Percentiles rank a stretch among this genome's conserved stretches.
Conservation (phyloP, 2,888 invertebrate species). For the Cacoxenus indagator region DNA sequence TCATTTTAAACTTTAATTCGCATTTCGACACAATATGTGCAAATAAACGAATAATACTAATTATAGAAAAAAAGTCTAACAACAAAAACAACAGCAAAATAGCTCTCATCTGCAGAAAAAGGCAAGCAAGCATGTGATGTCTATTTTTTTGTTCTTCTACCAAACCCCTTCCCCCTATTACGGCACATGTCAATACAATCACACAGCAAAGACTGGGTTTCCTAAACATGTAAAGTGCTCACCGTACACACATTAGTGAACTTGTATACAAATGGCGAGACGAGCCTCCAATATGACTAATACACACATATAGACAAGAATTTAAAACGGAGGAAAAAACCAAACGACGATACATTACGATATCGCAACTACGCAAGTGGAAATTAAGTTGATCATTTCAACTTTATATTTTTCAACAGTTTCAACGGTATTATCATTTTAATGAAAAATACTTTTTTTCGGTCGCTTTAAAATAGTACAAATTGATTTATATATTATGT, state of each 20-base stretch:
- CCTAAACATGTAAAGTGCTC: constrained; percentile 28
- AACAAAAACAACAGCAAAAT: too few relatives aligned
- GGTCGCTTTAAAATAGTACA: too few relatives aligned
- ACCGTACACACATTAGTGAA: not conserved
- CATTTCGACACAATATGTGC: not conserved
- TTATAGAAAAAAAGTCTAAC: not conserved
- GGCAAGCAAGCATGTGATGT: constrained; percentile 10
- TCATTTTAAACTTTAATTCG: too few relatives aligned
- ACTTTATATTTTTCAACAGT: too few relatives aligned
- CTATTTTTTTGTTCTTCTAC: not conserved
- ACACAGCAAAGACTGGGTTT: too few relatives aligned
- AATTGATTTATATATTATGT: too few relatives aligned
- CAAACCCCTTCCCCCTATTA: not conserved
- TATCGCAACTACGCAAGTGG: not conserved
- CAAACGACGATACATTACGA: not conserved
- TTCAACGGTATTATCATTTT: too few relatives aligned
- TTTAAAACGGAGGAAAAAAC: not conserved
- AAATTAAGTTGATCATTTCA: too few relatives aligned
- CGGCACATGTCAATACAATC: too few relatives aligned
- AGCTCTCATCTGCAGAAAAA: not conserved
- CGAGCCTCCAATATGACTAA: constrained; percentile 57
- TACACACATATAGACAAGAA: constrained; percentile 27
- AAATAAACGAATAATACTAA: not conserved
- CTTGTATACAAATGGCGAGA: constrained; percentile 46
- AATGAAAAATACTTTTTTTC: too few relatives aligned